These are phyloP conservation scores for Pocillopora verrucosa DNA, from an alignment of 64 coral and sea anemone genomes.

Conservation along the genomic window DNA sequence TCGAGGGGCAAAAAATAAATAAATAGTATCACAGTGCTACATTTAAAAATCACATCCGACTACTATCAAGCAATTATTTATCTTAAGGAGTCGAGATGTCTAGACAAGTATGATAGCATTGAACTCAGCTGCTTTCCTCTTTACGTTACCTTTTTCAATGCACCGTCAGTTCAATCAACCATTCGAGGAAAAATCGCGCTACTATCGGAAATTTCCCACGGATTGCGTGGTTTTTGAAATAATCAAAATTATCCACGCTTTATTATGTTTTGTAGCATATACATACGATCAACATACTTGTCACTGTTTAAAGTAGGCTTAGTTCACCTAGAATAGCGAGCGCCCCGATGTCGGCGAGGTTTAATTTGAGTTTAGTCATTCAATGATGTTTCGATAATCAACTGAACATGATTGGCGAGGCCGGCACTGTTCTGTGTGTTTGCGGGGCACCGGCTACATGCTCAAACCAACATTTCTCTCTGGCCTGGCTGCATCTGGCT, in stretches of 20 bases:
- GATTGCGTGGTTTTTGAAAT: conserved; percentile 3
- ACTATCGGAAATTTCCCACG: neutral
- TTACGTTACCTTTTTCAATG: neutral
- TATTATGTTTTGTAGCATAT: neutral
- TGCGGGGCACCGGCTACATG: neutral
- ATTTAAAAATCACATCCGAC: conserved; percentile 36
- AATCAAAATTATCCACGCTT: neutral
- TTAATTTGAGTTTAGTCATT: neutral
- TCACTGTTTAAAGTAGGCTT: conserved; percentile 18
- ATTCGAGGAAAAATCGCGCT: neutral
- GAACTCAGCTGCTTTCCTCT: neutral
- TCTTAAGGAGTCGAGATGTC: conserved; percentile 2
- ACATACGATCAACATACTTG: neutral
- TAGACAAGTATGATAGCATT: conserved; percentile 30
- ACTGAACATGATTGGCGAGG: neutral
- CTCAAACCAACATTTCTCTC: neutral
- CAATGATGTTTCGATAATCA: conserved; percentile 1
- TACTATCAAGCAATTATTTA: conserved; percentile 27
- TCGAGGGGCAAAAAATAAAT: conserved; percentile 29
- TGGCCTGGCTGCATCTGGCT: neutral
- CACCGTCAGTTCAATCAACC: neutral
- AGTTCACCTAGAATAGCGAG: conserved; percentile 12
- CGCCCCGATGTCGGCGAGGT: neutral
- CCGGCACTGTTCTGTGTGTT: neutral
- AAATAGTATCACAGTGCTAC: conserved; percentile 27